Evolutionary conservation across 2,888 invertebrate species (phyloP).

Genomic region (Aelia acuminata): DNA sequence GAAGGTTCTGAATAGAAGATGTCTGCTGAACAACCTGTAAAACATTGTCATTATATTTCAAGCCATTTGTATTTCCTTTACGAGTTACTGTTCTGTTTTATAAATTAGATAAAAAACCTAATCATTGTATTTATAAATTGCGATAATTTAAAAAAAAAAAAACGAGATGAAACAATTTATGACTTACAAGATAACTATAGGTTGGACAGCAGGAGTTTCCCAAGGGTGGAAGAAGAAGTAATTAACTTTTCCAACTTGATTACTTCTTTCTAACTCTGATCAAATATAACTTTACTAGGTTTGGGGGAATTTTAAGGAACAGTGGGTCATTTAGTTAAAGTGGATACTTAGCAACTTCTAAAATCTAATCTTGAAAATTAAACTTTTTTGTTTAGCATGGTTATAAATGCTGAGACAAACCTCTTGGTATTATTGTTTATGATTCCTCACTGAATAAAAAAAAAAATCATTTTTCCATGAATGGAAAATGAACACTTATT

Average conservation of each 20-base stretch:
- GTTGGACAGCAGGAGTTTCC: neutral
- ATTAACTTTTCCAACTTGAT: neutral
- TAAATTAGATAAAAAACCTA: no score
- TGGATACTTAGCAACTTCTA: neutral
- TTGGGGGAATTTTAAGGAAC: neutral
- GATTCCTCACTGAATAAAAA: no score
- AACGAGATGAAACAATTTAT: neutral
- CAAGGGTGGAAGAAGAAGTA: neutral
- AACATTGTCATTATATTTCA: no score
- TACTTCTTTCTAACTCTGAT: neutral
- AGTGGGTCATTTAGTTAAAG: neutral
- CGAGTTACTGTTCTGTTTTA: no score
- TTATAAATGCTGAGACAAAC: neutral
- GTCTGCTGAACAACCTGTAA: no score
- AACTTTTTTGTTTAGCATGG: neutral
- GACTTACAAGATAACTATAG: neutral
- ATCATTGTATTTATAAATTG: neutral
- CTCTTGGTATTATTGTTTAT: no score
- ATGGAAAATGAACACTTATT: no score
- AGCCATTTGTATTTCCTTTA: no score
- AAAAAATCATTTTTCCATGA: no score
- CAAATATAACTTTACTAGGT: neutral
- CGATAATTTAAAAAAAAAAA: neutral
- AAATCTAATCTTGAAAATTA: neutral
- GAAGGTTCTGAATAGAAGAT: no score